phyloP scores from a whole-genome alignment of 2,113 vertebrate genomes.

The Athene noctua region DNA sequence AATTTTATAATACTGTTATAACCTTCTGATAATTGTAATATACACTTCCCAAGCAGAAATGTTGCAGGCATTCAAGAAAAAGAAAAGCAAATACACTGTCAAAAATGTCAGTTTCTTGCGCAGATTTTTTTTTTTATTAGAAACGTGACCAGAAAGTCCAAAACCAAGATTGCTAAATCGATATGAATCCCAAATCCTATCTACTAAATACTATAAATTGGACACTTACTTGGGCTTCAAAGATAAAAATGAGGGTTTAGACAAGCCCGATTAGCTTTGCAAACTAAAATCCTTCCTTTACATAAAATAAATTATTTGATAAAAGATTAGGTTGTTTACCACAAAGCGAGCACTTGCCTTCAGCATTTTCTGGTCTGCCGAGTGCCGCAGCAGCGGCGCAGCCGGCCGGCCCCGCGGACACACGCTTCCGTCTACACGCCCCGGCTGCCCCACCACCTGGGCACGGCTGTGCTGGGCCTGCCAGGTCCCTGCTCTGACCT shows the following conservation, averaged over 20 bases:
- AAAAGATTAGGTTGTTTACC: background rate
- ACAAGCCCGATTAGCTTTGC: slow-evolving; percentile 22
- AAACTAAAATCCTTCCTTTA: slow-evolving; percentile 4
- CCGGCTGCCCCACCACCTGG: rapidly evolving
- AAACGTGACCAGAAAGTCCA: slow-evolving; percentile 28
- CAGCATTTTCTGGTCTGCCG: rapidly evolving
- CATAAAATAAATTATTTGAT: slow-evolving; percentile 23
- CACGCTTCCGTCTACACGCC: background rate
- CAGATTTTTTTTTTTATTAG: background rate
- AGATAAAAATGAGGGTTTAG: slow-evolving; percentile 31
- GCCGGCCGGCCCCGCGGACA: rapidly evolving
- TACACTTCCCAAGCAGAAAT: background rate
- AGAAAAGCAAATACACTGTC: slow-evolving; percentile 8
- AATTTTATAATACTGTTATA: background rate
- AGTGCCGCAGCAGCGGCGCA: rapidly evolving
- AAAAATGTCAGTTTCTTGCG: background rate
- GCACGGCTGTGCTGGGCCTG: background rate
- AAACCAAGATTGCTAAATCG: background rate
- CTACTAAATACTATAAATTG: slow-evolving; percentile 9
- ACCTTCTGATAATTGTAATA: background rate
- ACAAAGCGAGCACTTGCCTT: background rate
- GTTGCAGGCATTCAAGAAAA: background rate
- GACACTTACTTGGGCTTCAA: slow-evolving; percentile 3
- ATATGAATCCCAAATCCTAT: slow-evolving; percentile 31
- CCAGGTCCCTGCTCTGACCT: background rate